Percentiles rank a stretch among this genome's conserved stretches.
Evolutionary conservation across 2,113 vertebrate species (phyloP).

Genomic region (Anas platyrhynchos): DNA sequence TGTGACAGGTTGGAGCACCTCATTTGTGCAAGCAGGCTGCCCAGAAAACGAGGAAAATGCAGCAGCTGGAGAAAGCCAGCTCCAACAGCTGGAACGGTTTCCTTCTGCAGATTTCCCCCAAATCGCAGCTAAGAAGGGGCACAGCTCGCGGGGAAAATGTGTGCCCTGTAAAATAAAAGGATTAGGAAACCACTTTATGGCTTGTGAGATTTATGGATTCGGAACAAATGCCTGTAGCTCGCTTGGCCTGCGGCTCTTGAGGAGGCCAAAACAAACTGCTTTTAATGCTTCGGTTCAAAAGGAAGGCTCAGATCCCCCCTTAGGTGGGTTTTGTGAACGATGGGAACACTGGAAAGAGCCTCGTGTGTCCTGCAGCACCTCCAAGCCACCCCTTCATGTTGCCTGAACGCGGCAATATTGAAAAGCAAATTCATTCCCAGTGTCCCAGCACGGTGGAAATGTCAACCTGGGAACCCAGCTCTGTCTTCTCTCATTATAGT

Average conservation of each 20-base stretch:
- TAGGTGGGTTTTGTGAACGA: neutral
- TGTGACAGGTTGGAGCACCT: neutral
- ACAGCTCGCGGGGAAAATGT: neutral
- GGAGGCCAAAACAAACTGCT: neutral
- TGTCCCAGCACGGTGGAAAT: neutral
- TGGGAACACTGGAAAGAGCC: neutral
- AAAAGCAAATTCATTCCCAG: neutral
- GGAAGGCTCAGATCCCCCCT: neutral
- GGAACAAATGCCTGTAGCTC: neutral
- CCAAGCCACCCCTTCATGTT: neutral
- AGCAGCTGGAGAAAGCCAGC: neutral
- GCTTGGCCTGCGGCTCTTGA: neutral
- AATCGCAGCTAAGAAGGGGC: neutral
- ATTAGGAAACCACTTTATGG: slow-evolving; percentile 15
- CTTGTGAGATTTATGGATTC: slow-evolving; percentile 8
- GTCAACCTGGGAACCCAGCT: neutral
- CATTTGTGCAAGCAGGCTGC: neutral
- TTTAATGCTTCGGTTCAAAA: neutral
- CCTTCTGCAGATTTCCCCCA: neutral
- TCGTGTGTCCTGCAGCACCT: neutral
- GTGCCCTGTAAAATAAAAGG: slow-evolving; percentile 18
- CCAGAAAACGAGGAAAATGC: neutral
- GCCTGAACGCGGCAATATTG: neutral
- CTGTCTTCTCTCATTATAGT: neutral
- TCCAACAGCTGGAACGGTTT: neutral